These are phyloP conservation scores for Tipula helvola DNA, from an alignment of 2,888 invertebrate genomes.

Conservation along the genomic window DNA sequence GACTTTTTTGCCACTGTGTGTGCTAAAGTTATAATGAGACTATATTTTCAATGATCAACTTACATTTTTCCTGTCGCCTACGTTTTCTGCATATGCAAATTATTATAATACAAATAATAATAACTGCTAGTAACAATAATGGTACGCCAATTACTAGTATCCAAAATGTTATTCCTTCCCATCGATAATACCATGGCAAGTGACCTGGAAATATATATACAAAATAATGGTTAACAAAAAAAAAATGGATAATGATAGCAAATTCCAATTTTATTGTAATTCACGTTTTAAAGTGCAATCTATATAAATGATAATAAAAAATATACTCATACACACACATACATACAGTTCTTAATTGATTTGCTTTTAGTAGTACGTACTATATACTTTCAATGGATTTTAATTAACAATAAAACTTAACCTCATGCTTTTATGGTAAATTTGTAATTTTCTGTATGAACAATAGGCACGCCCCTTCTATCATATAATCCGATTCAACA, in stretches of 20 bases:
- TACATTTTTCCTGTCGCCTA: conserved; percentile 47
- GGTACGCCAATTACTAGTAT: conserved; percentile 59
- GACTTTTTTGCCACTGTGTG: not conserved
- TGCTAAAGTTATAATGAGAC: not conserved
- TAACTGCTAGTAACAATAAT: conserved; percentile 53
- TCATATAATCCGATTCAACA: not conserved
- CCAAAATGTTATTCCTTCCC: conserved; percentile 66
- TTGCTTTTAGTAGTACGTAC: not conserved
- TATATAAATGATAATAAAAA: too few relatives aligned
- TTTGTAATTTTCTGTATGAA: not conserved
- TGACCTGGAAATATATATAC: conserved; percentile 44
- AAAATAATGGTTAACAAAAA: not conserved
- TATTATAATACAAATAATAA: conserved; percentile 73
- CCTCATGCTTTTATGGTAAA: not conserved
- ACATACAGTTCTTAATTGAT: not conserved
- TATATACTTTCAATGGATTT: not conserved
- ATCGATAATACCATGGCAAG: conserved; percentile 65
- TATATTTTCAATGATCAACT: conserved; percentile 20
- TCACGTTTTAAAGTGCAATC: not conserved
- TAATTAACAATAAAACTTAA: not conserved
- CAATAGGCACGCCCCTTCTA: not conserved
- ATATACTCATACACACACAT: not conserved
- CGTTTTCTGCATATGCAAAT: conserved; percentile 68
- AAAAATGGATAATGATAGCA: not conserved
- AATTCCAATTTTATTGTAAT: not conserved